Evolutionary conservation across 2,797 vertebrate species (phyloP), one percentile per base, ranked within the genome.

Genomic region (Psittacula derbiana): DNA sequence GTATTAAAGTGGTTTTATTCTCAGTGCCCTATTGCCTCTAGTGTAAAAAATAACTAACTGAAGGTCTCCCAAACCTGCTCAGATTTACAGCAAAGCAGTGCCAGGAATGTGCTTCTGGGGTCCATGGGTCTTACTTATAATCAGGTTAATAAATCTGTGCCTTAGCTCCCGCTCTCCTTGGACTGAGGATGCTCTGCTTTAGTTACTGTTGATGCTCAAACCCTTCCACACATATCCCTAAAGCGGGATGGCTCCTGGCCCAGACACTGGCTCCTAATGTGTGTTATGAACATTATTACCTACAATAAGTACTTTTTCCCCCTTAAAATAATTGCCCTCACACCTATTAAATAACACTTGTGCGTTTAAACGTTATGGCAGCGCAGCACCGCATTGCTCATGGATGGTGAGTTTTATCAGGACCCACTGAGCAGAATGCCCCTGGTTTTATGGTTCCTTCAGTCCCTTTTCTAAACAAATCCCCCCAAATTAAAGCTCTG

Each of bases 21-120:
- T 12, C 15, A 8, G 24, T 7, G 10, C 31, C 58, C 33, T 16
- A 4, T 21, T 66, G 52, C 65, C 52, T 30, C 38, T 23, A 31
- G 69, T 8, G 5, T 60, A 10, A 80, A 80, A 53, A 33, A 27
- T 23, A 66, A 38, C 65, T 13, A n/a, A 36, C 70, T 4, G 2
- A 75, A 84, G 36, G 38, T 27, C 72, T 90, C 38, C 70, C 78
- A 84, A 78, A 90, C 53, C 70, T 43, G 31, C 18, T 7, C 23
- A 49, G 52, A 52, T 86, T 90, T 57, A 49, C 75, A 74, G 82
- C 8, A 1, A 46, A 46, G 61, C 13, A 1, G 30, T 11, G 88
- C 93, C 93, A 95, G 86, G 86, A 95, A 94, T 75, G 76, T 24
- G 58, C 72, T 88, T 15, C 46, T 82, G 55, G 46, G 49, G 16